These are phyloP conservation scores for Holacanthella duospinosa DNA, from an alignment of 2,888 invertebrate species.

Conservation along the genomic window DNA sequence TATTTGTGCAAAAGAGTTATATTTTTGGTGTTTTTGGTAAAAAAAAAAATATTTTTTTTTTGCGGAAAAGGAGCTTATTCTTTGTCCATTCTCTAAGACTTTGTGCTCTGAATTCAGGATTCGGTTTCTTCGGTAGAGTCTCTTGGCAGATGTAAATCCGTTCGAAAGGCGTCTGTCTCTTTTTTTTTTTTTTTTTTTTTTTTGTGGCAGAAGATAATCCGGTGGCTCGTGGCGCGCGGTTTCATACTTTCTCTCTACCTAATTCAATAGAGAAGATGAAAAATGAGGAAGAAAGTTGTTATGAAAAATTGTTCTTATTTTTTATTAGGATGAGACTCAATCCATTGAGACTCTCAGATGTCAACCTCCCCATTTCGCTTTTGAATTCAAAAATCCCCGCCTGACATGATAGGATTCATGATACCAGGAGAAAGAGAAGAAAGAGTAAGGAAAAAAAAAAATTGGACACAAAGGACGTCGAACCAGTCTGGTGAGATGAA, in stretches of 20 bases:
- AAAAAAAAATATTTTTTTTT: too few relatives aligned
- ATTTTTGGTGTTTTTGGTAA: too few relatives aligned
- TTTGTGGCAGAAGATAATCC: background rate
- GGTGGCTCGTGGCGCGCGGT: background rate
- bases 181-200: too few relatives aligned
- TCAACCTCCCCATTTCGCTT: background rate
- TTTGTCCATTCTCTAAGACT: too few relatives aligned
- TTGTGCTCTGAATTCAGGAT: background rate
- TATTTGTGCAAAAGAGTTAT: too few relatives aligned
- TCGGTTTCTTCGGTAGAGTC: too few relatives aligned
- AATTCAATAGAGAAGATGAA: conserved; percentile 1
- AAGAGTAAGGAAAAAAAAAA: too few relatives aligned
- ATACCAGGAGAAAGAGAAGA: too few relatives aligned
- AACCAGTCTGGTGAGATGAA: background rate
- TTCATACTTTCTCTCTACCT: background rate
- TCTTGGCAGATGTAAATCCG: background rate
- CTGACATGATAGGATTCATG: background rate
- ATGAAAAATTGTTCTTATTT: background rate
- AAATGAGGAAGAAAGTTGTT: background rate
- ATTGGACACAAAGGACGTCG: too few relatives aligned
- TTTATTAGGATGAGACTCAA: background rate
- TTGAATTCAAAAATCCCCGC: background rate
- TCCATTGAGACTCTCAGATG: background rate
- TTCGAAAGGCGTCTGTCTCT: too few relatives aligned
- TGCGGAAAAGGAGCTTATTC: too few relatives aligned